These are phyloP conservation scores for Hippasteria phrygiana DNA, from an alignment of 53 echinoderm and acorn worm species.

Conservation along the genomic window DNA sequence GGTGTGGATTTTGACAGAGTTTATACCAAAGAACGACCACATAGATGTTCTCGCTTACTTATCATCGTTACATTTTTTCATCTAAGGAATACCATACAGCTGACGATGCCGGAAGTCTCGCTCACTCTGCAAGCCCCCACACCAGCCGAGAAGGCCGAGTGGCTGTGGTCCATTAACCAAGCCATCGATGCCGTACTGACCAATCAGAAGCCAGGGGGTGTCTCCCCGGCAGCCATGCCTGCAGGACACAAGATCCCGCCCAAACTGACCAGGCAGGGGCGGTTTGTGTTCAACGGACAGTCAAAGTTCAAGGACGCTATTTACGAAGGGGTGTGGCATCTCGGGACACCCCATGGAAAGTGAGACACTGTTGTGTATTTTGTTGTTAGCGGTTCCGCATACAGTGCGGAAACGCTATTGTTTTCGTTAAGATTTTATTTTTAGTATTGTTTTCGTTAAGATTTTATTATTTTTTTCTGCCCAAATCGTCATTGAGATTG, in stretches of 20 bases:
- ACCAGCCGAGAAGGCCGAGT: conserved; percentile 89
- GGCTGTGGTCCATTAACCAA: conserved; percentile 96
- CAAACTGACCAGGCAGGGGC: conserved; percentile 83
- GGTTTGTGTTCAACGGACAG: conserved; percentile 76
- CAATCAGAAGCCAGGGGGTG: conserved; percentile 69
- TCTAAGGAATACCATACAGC: conserved; percentile 88
- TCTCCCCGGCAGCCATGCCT: conserved; percentile 48
- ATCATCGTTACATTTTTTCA: background rate
- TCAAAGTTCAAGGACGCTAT: conserved; percentile 82
- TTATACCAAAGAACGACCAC: no score
- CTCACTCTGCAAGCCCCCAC: conserved; percentile 74
- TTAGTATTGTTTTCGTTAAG: no score
- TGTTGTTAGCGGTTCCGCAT: no score
- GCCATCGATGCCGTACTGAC: conserved; percentile 87
- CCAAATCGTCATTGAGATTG: no score
- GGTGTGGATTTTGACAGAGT: no score
- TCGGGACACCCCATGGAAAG: conserved; percentile 96
- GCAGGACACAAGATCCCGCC: conserved; percentile 79
- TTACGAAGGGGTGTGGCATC: conserved; percentile 92
- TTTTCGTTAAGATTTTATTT: no score
- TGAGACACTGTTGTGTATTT: conserved; percentile 42
- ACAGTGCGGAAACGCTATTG: no score
- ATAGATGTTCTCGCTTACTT: background rate
- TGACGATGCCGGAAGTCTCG: conserved; percentile 84
- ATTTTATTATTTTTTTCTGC: no score